Percentiles rank a stretch among this genome's conserved stretches.
Conservation (phyloP, 1,140 invertebrate species). For the Cardiocondyla obscurior region DNA sequence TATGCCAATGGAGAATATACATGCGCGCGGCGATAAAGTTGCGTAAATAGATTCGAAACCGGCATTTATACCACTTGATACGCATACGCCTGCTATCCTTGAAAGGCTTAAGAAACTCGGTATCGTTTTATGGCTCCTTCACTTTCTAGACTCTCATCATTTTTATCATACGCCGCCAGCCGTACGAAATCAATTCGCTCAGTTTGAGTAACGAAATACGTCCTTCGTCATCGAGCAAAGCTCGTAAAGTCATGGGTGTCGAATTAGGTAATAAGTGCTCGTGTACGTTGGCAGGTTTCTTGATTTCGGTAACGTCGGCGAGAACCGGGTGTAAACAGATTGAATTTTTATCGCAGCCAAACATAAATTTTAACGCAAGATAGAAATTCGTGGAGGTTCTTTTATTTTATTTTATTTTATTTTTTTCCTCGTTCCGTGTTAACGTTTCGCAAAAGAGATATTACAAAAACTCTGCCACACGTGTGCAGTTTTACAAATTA, state of each 20-base stretch:
- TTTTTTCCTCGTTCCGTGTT: background rate
- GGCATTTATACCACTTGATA: slow-evolving; percentile 31
- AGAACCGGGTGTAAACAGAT: background rate
- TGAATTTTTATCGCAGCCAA: background rate
- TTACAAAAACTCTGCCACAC: background rate
- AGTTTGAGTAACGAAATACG: background rate
- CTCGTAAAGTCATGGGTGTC: background rate
- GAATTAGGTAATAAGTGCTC: background rate
- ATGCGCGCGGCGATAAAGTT: slow-evolving; percentile 19
- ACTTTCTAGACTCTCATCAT: slow-evolving; percentile 44
- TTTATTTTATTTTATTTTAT: background rate
- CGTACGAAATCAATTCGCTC: background rate
- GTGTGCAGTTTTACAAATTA: background rate
- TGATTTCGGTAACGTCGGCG: background rate
- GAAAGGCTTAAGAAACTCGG: slow-evolving; percentile 27
- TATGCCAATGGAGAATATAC: background rate
- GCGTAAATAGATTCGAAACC: slow-evolving; percentile 31
- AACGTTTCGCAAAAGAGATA: slow-evolving; percentile 34
- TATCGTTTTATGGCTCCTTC: slow-evolving; percentile 17
- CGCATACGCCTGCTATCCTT: slow-evolving; percentile 35
- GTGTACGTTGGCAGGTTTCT: background rate
- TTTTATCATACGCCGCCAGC: background rate
- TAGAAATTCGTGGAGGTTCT: no score
- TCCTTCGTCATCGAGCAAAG: background rate
- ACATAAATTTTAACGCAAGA: background rate